Percentiles rank a stretch among this genome's conserved stretches.
Conservation (phyloP, 2,888 invertebrate genomes). For the Ornithoptera alexandrae region DNA sequence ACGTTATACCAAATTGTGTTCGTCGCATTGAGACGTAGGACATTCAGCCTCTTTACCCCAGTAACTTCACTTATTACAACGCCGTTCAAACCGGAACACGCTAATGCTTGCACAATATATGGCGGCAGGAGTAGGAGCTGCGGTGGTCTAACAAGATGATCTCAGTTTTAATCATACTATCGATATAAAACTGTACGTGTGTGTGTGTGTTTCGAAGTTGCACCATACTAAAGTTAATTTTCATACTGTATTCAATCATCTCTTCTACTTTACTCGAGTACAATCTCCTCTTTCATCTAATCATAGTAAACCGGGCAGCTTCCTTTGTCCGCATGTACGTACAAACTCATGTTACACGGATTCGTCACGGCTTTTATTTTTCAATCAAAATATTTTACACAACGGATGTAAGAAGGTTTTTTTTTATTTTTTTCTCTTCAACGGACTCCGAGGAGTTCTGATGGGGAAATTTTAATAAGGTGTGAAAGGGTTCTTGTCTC, state of each 20-base stretch:
- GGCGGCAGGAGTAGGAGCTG: too few species aligned
- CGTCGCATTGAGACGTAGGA: too few species aligned
- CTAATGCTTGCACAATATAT: too few species aligned
- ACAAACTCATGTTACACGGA: slow-evolving; percentile 46
- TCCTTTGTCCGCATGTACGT: slow-evolving; percentile 21
- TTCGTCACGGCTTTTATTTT: slow-evolving; percentile 75
- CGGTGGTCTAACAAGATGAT: too few species aligned
- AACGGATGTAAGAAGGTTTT: slow-evolving; percentile 54
- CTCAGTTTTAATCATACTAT: too few species aligned
- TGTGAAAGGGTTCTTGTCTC: slow-evolving; percentile 70
- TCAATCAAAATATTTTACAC: slow-evolving; percentile 73
- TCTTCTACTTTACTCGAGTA: background rate
- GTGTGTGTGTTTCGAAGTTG: background rate
- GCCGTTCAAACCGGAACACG: too few species aligned
- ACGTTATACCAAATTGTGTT: too few species aligned
- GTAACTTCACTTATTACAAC: too few species aligned
- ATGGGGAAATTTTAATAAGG: slow-evolving; percentile 65
- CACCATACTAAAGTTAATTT: background rate
- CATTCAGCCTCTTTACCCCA: too few species aligned
- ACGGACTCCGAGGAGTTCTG: slow-evolving; percentile 46
- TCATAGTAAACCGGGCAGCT: slow-evolving; percentile 36
- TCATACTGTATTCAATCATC: slow-evolving; percentile 1
- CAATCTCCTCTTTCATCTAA: slow-evolving; percentile 5
- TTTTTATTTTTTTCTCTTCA: slow-evolving; percentile 50
- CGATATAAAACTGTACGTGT: too few species aligned